Evolutionary conservation across 2,113 vertebrate genomes (phyloP).

Genomic region (Leptocoma aspasia): DNA sequence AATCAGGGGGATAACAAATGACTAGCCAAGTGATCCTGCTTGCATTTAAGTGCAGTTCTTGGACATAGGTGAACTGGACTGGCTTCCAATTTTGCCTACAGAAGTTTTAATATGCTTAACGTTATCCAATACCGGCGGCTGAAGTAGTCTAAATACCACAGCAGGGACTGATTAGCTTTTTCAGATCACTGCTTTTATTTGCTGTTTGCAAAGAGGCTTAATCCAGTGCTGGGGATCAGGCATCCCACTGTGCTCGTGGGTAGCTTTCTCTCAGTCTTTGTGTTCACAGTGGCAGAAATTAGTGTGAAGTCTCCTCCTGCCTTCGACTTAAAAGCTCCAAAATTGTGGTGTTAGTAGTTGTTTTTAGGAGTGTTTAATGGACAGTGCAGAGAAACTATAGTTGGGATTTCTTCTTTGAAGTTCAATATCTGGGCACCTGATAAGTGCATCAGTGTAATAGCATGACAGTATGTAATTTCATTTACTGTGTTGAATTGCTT

Average conservation of each 20-base stretch:
- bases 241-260: constrained; percentile 68
- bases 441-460: not conserved
- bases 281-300: constrained; percentile 66
- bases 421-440: not conserved
- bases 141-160: constrained; percentile 76
- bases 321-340: constrained; percentile 34
- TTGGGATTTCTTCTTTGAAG: not conserved
- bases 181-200: constrained; percentile 79
- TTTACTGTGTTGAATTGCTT: not conserved
- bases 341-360: constrained; percentile 39
- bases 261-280: constrained; percentile 69
- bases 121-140: constrained; percentile 67
- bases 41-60: not conserved
- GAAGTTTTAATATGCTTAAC: constrained; percentile 79
- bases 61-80: not conserved
- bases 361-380: not conserved
- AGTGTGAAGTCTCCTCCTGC: constrained; percentile 59
- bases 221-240: constrained; percentile 75
- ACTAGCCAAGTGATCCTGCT: not conserved
- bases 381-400: not conserved
- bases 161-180: constrained; percentile 83
- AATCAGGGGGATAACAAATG: not conserved
- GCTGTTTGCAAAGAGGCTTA: constrained; percentile 75
- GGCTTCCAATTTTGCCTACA: constrained; percentile 63
- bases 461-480: not conserved